These are phyloP conservation scores for Thaumatotibia leucotreta DNA, from an alignment of 1,140 invertebrate genomes.

Conservation along the genomic window DNA sequence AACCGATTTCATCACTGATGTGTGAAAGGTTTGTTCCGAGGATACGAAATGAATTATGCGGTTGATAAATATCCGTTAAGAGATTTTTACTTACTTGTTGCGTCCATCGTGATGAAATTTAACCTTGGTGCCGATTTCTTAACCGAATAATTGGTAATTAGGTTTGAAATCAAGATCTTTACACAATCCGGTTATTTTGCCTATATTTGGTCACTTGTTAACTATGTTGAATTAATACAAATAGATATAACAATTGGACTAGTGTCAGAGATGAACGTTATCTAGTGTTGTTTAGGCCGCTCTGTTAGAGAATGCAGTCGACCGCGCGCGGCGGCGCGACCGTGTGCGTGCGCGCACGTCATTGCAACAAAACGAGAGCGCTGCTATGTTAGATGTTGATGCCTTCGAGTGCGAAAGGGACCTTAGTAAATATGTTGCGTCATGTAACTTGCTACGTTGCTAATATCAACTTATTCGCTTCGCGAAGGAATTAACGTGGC, in stretches of 20 bases:
- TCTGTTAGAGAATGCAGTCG: conserved; percentile 57
- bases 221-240: background rate
- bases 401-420: conserved; percentile 28
- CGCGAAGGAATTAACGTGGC: conserved; percentile 38
- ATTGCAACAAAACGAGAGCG: conserved; percentile 36
- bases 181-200: background rate
- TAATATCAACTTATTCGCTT: conserved; percentile 28
- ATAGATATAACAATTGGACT: background rate
- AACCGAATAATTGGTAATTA: conserved; percentile 7
- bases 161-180: background rate
- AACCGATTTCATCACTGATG: too few relatives aligned
- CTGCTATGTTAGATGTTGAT: background rate
- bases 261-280: background rate
- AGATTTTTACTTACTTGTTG: conserved; percentile 60
- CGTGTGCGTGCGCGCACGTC: conserved; percentile 46
- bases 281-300: conserved; percentile 30
- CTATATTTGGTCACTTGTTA: background rate
- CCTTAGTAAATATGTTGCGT: conserved; percentile 29
- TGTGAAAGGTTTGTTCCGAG: too few relatives aligned
- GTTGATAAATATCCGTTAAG: conserved; percentile 13
- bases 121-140: conserved; percentile 54
- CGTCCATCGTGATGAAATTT: conserved; percentile 65
- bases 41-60: conserved; percentile 26
- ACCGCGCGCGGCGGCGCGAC: conserved; percentile 14
- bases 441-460: conserved; percentile 38